These are phyloP conservation scores for Trissonchulus latispiculum DNA, from an alignment of 2,888 invertebrate genomes.

Conservation along the genomic window DNA sequence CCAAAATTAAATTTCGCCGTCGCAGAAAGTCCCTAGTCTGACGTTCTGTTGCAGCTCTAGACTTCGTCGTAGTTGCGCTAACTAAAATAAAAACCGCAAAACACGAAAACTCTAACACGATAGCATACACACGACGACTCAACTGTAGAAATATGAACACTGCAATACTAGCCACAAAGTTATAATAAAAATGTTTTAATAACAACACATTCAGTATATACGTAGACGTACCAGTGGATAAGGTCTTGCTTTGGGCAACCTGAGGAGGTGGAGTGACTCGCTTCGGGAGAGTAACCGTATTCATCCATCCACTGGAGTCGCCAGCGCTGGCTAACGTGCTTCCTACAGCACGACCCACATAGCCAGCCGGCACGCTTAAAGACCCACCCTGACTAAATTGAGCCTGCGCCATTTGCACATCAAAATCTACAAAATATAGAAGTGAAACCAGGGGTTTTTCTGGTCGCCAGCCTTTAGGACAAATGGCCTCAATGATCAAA, in stretches of 20 bases:
- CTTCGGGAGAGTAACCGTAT: constrained; percentile 62
- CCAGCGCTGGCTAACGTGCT: not conserved
- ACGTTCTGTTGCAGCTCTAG: constrained; percentile 27
- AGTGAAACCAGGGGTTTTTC: too few species aligned
- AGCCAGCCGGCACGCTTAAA: not conserved
- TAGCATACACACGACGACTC: too few species aligned
- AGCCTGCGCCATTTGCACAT: not conserved
- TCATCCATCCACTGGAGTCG: constrained; percentile 49
- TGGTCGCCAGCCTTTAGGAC: too few species aligned
- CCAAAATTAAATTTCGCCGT: constrained; percentile 83
- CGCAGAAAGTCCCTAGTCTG: constrained; percentile 64
- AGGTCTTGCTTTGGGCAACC: not conserved
- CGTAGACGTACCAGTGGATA: constrained; percentile 2
- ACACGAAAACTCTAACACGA: too few species aligned
- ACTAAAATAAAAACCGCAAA: too few species aligned
- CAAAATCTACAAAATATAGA: too few species aligned
- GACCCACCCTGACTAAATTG: not conserved
- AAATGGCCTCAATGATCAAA: too few species aligned
- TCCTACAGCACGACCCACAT: not conserved
- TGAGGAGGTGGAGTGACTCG: constrained; percentile 36
- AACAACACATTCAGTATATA: too few species aligned
- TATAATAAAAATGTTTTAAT: too few species aligned
- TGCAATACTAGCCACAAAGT: too few species aligned
- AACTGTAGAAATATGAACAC: too few species aligned
- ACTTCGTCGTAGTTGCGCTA: constrained; percentile 17